Evolutionary conservation across 1,140 invertebrate species (phyloP), one percentile per base, ranked within the genome.

Genomic region (Lethocerus indicus): DNA sequence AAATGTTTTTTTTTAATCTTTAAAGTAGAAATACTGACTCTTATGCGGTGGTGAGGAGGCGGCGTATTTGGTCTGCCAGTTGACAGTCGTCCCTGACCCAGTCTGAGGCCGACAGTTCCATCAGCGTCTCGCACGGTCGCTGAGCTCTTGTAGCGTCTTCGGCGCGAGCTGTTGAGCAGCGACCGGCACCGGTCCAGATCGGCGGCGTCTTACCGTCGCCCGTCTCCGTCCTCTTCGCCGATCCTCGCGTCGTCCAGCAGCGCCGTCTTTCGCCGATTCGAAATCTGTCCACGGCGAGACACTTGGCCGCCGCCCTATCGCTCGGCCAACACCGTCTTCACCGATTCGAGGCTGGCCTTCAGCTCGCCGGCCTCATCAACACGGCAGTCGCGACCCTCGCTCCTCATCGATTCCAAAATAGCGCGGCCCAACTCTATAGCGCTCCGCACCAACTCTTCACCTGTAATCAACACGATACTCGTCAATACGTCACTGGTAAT

Each of bases 31-130:
- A 35, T 35, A 35, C 29, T 35, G 29, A 61, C 57, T 56, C 76
- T 66, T 88, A 84, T 40, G 81, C 77, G 44, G 76, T 76, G 0
- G 83, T 84, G 36, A 89, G 54, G 1, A 88, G 58, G 35, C 2
- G 0, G 82, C 83, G 55, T 90, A 90, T 23, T 75, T 71, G 3
- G 81, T 78, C 65, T 91, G 87, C 2, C 87, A 63, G 56, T 84
- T 79, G 1, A 90, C 81, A 6, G 85, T 84, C 81, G 60, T 91
- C 87, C 29, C 88, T 71, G 14, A 88, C 81, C 71, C 79, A 78
- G 36, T 77, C 78, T 59, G 81, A 81, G 32, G 83, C 83, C 58
- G 83, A 86, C 23, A 83, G 71, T 60, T 90, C 87, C 74, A 90
- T 81, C 2, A 92, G 64, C 49, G 79, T 71, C 69, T 91, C 88